Evolutionary conservation across 1,140 invertebrate species (phyloP).

Genomic region (Drosophila sp.): DNA sequence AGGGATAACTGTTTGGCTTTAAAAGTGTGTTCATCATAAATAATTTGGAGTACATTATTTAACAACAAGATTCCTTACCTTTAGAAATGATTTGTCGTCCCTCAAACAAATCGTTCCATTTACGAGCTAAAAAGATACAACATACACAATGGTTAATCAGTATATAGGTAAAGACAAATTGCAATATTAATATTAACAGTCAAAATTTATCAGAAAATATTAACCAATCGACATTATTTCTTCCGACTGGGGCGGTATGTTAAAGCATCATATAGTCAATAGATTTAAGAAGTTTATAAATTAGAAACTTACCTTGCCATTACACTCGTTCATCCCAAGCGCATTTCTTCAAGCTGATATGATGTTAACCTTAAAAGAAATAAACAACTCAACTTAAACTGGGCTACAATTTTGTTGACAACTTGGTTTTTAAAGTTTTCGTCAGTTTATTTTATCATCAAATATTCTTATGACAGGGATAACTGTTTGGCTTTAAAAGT

Average conservation of each 20-base stretch:
- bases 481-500: constrained; percentile 68
- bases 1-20: constrained; percentile 71
- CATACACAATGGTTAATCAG: not conserved
- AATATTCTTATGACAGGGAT: constrained; percentile 77
- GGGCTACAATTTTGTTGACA: not conserved
- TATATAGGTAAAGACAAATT: too few species aligned
- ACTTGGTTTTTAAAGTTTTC: not conserved
- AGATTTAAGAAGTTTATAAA: not conserved
- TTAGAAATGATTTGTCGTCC: not conserved
- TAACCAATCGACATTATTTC: constrained; percentile 55
- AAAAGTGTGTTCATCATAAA: constrained; percentile 56
- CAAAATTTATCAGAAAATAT: constrained; percentile 13
- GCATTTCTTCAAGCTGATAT: not conserved
- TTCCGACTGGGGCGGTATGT: constrained; percentile 61
- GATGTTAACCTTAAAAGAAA: constrained; percentile 12
- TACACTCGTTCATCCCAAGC: not conserved
- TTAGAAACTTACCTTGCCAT: constrained; percentile 17
- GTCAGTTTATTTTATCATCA: constrained; percentile 56
- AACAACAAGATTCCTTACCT: constrained; percentile 19
- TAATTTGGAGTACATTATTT: not conserved
- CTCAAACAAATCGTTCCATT: too few species aligned
- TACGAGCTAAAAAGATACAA: not conserved
- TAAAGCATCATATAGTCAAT: constrained; percentile 32
- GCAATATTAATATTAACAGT: not conserved
- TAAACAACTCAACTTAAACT: not conserved